phyloP scores from a whole-genome alignment of 2,797 vertebrate species.

The Characodon lateralis region DNA sequence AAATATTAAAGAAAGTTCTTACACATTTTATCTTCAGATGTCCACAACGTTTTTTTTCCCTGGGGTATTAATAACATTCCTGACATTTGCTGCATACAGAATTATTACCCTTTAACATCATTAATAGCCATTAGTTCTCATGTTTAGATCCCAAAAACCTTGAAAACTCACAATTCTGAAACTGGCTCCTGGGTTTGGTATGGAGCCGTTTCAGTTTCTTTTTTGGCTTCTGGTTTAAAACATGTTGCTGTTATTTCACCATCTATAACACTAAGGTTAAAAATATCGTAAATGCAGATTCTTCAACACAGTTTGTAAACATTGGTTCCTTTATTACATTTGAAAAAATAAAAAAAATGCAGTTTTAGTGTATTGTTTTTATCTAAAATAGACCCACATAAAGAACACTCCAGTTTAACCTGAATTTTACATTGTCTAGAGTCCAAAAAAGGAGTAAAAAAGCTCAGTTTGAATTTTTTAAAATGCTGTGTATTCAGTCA shows the following conservation, averaged over 20 bases:
- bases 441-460: neutral
- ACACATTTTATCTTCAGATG: neutral
- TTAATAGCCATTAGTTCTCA: neutral
- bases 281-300: neutral
- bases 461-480: neutral
- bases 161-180: neutral
- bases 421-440: neutral
- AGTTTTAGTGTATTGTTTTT: too few species aligned
- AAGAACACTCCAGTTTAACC: too few species aligned
- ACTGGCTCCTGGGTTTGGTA: neutral
- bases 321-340: neutral
- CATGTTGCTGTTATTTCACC: too few species aligned
- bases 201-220: neutral
- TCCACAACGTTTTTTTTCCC: neutral
- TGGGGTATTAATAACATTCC: neutral
- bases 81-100: neutral
- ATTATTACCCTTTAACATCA: neutral
- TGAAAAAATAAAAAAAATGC: neutral
- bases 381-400: too few species aligned
- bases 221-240: neutral
- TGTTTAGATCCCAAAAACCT: neutral
- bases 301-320: neutral
- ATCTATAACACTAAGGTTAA: neutral
- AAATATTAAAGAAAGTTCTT: neutral
- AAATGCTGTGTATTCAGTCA: neutral